Evolutionary conservation across 2,113 vertebrate genomes (phyloP).

Genomic region (Isichthys henryi): DNA sequence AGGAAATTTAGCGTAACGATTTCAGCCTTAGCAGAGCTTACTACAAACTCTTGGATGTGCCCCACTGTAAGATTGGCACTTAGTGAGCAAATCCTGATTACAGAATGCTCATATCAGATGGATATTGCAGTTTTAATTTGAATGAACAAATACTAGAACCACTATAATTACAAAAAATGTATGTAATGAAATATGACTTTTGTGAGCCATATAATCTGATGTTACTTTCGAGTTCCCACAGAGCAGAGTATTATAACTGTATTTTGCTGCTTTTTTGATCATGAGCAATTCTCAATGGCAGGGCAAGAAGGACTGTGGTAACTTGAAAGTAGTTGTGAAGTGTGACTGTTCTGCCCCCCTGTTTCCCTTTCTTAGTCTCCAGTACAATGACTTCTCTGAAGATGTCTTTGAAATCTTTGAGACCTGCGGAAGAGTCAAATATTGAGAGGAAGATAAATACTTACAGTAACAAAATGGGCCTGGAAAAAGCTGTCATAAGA

Average conservation of each 20-base stretch:
- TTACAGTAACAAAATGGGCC: background rate
- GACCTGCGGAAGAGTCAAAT: slow-evolving; percentile 42
- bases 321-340: background rate
- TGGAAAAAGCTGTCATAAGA: background rate
- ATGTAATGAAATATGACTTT: background rate
- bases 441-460: slow-evolving; percentile 30
- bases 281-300: background rate
- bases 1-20: background rate
- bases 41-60: background rate
- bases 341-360: background rate
- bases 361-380: slow-evolving; percentile 43
- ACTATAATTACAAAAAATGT: background rate
- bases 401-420: slow-evolving; percentile 47
- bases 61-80: background rate
- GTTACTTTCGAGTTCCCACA: background rate
- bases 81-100: background rate
- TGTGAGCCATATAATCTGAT: background rate
- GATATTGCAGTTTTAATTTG: slow-evolving; percentile 3
- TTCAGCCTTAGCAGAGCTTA: background rate
- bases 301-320: background rate
- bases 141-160: background rate
- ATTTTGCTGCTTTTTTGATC: background rate
- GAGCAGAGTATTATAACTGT: background rate
- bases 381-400: slow-evolving; percentile 56
- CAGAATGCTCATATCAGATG: background rate